Percentiles rank a stretch among this genome's conserved stretches.
phyloP scores from a whole-genome alignment of 2,113 vertebrate species.

The Micromys minutus region DNA sequence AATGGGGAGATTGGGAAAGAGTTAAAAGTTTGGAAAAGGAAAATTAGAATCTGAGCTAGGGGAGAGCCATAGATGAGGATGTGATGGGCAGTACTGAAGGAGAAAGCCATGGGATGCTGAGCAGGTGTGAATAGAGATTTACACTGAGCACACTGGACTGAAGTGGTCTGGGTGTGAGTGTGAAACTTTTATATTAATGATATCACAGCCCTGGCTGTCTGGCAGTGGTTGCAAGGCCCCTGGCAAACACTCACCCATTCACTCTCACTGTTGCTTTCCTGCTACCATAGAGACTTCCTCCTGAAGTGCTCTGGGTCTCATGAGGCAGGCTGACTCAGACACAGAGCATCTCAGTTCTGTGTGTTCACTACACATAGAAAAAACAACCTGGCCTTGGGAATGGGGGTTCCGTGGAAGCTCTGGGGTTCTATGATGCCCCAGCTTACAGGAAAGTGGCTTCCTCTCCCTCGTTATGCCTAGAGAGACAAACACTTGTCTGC shows the following conservation, averaged over 20 bases:
- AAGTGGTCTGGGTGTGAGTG: not conserved
- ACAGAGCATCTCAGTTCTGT: accelerated
- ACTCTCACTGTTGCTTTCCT: accelerated
- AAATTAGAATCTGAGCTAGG: not conserved
- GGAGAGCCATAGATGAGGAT: not conserved
- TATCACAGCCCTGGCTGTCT: not conserved
- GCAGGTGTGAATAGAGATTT: not conserved
- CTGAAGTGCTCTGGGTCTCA: too few species aligned
- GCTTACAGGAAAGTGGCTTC: not conserved
- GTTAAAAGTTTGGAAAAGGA: not conserved
- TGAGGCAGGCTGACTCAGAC: not conserved
- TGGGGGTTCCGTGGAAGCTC: not conserved
- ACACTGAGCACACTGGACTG: not conserved
- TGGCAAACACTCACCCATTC: too few species aligned
- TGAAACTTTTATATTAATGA: not conserved
- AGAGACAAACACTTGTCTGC: not conserved
- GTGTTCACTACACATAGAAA: not conserved
- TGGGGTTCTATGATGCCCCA: not conserved
- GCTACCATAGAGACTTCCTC: not conserved
- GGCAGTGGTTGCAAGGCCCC: accelerated
- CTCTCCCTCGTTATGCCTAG: not conserved
- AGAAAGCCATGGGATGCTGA: not conserved
- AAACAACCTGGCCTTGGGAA: not conserved
- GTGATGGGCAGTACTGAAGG: not conserved
- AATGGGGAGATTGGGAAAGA: not conserved